phyloP scores from a whole-genome alignment of 2,797 vertebrate species.

The Apogon talboti region DNA sequence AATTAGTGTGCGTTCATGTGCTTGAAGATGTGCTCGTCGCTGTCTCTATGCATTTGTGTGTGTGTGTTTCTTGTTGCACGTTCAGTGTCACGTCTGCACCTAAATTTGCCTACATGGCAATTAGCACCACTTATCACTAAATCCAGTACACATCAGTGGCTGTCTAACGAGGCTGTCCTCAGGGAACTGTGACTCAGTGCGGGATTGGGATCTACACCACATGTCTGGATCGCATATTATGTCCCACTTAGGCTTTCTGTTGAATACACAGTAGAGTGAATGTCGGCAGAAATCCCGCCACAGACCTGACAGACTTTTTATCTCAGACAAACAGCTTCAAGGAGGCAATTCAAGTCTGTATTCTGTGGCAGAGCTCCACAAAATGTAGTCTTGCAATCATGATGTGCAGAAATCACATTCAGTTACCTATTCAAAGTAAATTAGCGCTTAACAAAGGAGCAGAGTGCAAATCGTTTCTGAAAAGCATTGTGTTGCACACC shows the following conservation, averaged over 20 bases:
- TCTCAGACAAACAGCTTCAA: conserved; percentile 31
- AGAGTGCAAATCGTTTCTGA: conserved; percentile 50
- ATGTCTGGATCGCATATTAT: conserved; percentile 50
- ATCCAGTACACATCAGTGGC: conserved; percentile 64
- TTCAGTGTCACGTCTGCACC: conserved; percentile 26
- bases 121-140: conserved; percentile 73
- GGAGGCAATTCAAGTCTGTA: conserved; percentile 17
- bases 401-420: conserved; percentile 33
- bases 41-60: conserved; percentile 46
- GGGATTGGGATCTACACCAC: conserved; percentile 56
- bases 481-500: conserved; percentile 63
- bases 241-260: conserved; percentile 41
- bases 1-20: conserved; percentile 59
- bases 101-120: conserved; percentile 66
- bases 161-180: conserved; percentile 64
- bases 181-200: conserved; percentile 54
- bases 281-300: conserved; percentile 23
- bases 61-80: conserved; percentile 33
- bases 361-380: conserved; percentile 2
- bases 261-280: conserved; percentile 38
- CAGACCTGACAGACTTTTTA: conserved; percentile 27
- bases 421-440: conserved; percentile 51
- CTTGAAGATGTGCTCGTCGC: conserved; percentile 26
- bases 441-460: conserved; percentile 55
- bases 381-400: conserved; percentile 33